Base-by-base conservation (phyloP, 2,113 vertebrate genomes). In the Notiomystis cincta region DNA sequence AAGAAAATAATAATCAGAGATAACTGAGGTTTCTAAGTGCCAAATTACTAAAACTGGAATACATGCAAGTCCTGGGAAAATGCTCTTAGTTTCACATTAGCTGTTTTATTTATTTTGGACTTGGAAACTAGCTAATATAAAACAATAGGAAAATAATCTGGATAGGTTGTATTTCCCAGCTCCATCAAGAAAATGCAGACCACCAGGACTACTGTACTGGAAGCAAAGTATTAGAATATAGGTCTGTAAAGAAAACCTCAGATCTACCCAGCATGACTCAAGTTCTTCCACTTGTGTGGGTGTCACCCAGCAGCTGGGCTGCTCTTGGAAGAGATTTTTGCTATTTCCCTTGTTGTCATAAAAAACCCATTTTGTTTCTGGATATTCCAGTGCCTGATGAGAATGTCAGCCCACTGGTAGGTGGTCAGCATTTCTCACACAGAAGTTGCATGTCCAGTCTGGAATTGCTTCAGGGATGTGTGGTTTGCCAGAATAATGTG, bases 101-200 rank as follows among this genome's bases (percentile, higher is more conserved):
- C 96, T 95, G 87, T 89, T 96, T 92, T 96, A 94, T 97, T 97
- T 96, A 45, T 91, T 87, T 96, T 97, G 93, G 91, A 97, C 73
- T 92, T 89, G 93, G 89, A 87, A 94, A 64, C 64, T 38, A 90
- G 53, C 62, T 96, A 85, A 89, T 85, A 84, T 48, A 97, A 82
- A 97, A 92, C 76, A 95, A 93, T 72, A 92, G 93, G 80, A 86
- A 95, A 95, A 90, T 66, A 94, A 94, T 96, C 77, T 79, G 72
- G 73, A n/a, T 78, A 93, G 76, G 72, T 61, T 82, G 21, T 70
- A 25, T 95, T 97, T 96, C 95, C 85, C 93, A 95, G 56, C 84
- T 91, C 83, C 86, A 77, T 91, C 48, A 78, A 90, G 90, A 91
- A 92, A 92, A 72, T 23, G 81, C 61, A 87, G 89, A 93, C 94